phyloP scores from a whole-genome alignment of 1,140 invertebrate species.

The Bombus breviceps region DNA sequence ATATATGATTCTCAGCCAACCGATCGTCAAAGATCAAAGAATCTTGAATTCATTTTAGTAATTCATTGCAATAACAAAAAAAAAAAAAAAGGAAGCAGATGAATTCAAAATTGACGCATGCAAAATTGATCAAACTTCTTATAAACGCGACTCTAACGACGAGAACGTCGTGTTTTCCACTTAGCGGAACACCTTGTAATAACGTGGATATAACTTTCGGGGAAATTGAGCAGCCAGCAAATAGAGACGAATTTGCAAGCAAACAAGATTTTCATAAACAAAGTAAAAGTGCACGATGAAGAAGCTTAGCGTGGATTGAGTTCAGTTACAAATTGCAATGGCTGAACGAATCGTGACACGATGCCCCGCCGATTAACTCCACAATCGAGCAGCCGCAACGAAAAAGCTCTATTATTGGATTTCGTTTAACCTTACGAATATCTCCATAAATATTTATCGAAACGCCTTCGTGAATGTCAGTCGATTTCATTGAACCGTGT shows the following conservation, averaged over 20 bases:
- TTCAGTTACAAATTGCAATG: constrained; percentile 6
- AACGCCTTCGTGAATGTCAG: constrained; percentile 26
- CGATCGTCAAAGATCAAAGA: too few relatives aligned
- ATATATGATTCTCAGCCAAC: neutral
- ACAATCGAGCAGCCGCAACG: constrained; percentile 26
- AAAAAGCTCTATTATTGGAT: constrained; percentile 60
- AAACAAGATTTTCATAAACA: constrained; percentile 12
- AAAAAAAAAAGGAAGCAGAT: too few relatives aligned
- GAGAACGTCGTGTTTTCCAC: neutral
- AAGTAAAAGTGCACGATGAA: neutral
- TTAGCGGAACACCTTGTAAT: neutral
- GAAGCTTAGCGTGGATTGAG: neutral
- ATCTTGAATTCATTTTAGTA: too few relatives aligned
- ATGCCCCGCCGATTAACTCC: constrained; percentile 36
- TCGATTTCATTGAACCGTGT: constrained; percentile 25
- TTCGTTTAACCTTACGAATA: constrained; percentile 62
- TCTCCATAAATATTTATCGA: constrained; percentile 64
- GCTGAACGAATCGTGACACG: neutral
- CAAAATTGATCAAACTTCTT: neutral
- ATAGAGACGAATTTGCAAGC: neutral
- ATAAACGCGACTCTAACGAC: neutral
- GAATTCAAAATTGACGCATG: neutral
- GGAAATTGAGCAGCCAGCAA: too few relatives aligned
- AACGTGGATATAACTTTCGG: neutral
- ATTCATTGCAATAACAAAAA: too few relatives aligned